Evolutionary conservation across 2,888 invertebrate species (phyloP).

Genomic region (Endotricha flammealis): DNA sequence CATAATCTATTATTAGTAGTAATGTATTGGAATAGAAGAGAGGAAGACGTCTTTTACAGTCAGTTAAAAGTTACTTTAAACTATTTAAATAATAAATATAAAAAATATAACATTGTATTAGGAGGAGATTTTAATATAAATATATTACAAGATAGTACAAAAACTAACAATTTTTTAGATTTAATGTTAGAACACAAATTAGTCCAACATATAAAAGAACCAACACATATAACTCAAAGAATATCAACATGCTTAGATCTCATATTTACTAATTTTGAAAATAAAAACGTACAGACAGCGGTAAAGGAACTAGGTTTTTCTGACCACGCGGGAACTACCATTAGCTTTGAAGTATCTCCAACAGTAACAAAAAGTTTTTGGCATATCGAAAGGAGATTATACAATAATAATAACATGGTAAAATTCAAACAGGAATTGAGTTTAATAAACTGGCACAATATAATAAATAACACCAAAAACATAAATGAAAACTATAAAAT

Average conservation of each 20-base stretch:
- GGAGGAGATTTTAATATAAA: slow-evolving; percentile 5
- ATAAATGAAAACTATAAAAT: slow-evolving; percentile 7
- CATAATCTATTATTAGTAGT: slow-evolving; percentile 4
- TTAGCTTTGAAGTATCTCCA: background rate
- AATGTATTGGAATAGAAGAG: slow-evolving; percentile 13
- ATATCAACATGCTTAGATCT: slow-evolving; percentile 7
- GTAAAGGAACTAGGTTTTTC: slow-evolving; percentile 1
- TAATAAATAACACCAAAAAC: slow-evolving; percentile 1
- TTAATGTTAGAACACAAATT: slow-evolving; percentile 8
- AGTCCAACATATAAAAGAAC: slow-evolving; percentile 7
- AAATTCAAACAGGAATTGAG: background rate
- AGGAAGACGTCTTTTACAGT: slow-evolving; percentile 2
- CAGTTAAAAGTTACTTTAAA: slow-evolving; percentile 2
- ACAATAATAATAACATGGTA: slow-evolving; percentile 1
- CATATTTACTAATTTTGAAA: background rate
- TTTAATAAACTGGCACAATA: slow-evolving; percentile 1
- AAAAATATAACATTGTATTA: slow-evolving; percentile 3
- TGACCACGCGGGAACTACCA: slow-evolving; percentile 3
- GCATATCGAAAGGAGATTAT: slow-evolving; percentile 2
- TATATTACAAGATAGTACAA: slow-evolving; percentile 1
- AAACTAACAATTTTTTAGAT: background rate
- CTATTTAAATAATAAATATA: slow-evolving; percentile 4
- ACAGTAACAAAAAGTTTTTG: background rate
- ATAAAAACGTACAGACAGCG: background rate
- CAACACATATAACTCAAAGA: slow-evolving; percentile 5